Base-by-base conservation (phyloP, 2,888 invertebrate genomes). In the Cryptophagus acutangulus region DNA sequence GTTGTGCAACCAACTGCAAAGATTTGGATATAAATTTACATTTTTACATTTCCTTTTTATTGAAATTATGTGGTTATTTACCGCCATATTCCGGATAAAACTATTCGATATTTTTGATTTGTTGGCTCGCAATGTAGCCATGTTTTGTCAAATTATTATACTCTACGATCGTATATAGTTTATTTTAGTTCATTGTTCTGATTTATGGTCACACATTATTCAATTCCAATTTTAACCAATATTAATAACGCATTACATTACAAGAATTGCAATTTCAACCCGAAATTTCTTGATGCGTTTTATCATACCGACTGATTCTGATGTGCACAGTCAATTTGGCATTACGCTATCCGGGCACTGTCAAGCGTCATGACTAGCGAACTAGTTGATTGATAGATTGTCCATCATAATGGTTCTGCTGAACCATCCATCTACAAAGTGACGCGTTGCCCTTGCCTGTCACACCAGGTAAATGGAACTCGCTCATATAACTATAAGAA, bases 341-440 rank as follows among this genome's bases (percentile, higher is more conserved):
- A 20, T 20, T n/a, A 20, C 24, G 24, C 24, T 20, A n/a, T n/a
- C 24, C 24, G n/a, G 6, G 33, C 36, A 34, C 34, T 40, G 46
- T 42, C 45, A 42, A 52, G 55, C 61, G 57, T 63, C 64, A 62
- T 63, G 67, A 67, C 66, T 64, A 56, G 63, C 62, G 57, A 60
- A 52, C 54, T 42, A 52, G 41, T 51, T 69, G 69, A 69, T 69
- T 67, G 69, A 69, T 69, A 63, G 69, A 68, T 67, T 67, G 69
- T 68, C 68, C 66, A 66, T 68, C 68, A 67, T 68, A 66, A 66
- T 67, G 66, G 65, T 59, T 58, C 63, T 61, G 62, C 54, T 53
- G 59, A 62, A 62, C 62, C 65, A 68, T 67, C 69, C 66, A 68
- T 69, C 67, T 55, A 48, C 45, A 38, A 43, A 50, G 58, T 57